phyloP scores from a whole-genome alignment of 2,888 invertebrate species.

The Automeris io region DNA sequence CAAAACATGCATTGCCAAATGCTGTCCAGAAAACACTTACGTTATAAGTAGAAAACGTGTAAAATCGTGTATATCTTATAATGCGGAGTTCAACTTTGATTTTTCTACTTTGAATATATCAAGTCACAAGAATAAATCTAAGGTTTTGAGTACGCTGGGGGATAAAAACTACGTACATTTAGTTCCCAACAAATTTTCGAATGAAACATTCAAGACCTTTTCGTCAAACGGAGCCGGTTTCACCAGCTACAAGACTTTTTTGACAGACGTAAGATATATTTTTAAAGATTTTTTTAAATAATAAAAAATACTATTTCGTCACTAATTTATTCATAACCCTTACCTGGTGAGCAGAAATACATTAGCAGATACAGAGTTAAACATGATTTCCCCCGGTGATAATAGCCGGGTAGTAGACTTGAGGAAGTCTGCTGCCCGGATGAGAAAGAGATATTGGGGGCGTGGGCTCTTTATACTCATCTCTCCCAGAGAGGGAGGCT shows the following conservation, averaged over 20 bases:
- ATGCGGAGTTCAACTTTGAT: not conserved
- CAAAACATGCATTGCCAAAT: slow-evolving; percentile 4
- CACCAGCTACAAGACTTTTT: not conserved
- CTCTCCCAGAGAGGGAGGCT: no score
- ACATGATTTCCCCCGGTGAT: no score
- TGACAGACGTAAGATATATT: slow-evolving; percentile 1
- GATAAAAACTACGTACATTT: not conserved
- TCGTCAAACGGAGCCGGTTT: not conserved
- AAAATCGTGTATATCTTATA: not conserved
- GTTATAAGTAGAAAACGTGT: not conserved
- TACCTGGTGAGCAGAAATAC: no score
- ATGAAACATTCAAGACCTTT: not conserved
- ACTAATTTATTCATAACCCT: no score
- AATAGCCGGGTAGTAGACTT: no score
- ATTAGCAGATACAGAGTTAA: no score
- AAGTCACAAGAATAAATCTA: not conserved
- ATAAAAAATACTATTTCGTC: no score
- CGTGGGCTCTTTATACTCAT: no score
- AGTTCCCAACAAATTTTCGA: not conserved
- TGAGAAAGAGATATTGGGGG: no score
- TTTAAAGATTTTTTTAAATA: not conserved
- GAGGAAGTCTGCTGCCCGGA: no score
- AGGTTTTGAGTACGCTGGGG: not conserved
- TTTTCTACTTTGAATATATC: not conserved
- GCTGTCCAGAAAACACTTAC: not conserved